These are phyloP conservation scores for Aplochiton taeniatus DNA, from an alignment of 2,797 vertebrate genomes.

Conservation along the genomic window DNA sequence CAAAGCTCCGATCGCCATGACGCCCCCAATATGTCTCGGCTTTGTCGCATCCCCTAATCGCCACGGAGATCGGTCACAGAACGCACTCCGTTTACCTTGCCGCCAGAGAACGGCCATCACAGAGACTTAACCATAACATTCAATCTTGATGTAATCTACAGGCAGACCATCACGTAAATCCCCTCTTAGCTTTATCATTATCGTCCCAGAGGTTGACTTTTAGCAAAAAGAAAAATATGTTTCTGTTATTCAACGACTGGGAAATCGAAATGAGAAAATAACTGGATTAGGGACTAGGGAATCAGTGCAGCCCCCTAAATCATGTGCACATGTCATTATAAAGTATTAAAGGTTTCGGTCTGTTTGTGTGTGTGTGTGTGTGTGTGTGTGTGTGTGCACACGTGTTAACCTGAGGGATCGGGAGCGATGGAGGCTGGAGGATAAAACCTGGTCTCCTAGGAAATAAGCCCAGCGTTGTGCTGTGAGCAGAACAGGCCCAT, in stretches of 20 bases:
- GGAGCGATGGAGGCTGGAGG: conserved; percentile 70
- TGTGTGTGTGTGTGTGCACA: conserved; percentile 56
- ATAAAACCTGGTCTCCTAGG: conserved; percentile 77
- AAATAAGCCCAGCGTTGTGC: conserved; percentile 77
- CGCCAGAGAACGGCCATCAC: conserved; percentile 62
- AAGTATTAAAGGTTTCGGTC: conserved; percentile 65
- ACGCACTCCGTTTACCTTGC: conserved; percentile 51
- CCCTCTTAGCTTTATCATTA: conserved; percentile 68
- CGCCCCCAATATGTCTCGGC: conserved; percentile 56
- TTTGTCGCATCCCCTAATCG: conserved; percentile 58
- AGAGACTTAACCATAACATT: conserved; percentile 62
- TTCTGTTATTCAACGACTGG: conserved; percentile 77
- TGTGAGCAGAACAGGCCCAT: conserved; percentile 77
- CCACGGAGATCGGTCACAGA: conserved; percentile 44
- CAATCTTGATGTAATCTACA: conserved; percentile 71
- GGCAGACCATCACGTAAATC: conserved; percentile 70
- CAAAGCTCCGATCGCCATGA: conserved; percentile 40
- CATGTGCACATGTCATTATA: conserved; percentile 77
- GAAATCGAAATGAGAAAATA: conserved; percentile 79
- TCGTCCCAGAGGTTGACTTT: conserved; percentile 72
- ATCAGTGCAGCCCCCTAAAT: conserved; percentile 75
- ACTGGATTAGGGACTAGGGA: conserved; percentile 78
- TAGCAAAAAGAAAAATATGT: conserved; percentile 68
- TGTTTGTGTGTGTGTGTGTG: conserved; percentile 3
- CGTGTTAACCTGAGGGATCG: conserved; percentile 59